These are phyloP conservation scores for Leptopterna dolabrata DNA, from an alignment of 2,888 invertebrate genomes.

Conservation along the genomic window DNA sequence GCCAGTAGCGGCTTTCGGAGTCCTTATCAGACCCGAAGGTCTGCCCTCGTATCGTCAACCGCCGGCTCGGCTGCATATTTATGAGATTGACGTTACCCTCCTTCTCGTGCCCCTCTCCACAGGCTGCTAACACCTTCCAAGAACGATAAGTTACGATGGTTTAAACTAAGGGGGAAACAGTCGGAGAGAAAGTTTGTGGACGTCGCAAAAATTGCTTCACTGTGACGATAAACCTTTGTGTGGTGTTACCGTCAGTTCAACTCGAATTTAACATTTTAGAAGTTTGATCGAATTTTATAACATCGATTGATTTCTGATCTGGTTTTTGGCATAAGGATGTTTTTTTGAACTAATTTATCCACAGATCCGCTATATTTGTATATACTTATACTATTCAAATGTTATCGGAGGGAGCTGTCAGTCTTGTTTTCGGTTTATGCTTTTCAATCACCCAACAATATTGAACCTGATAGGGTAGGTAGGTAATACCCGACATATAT, in stretches of 20 bases:
- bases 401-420: too few species aligned
- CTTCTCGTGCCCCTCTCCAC: background rate
- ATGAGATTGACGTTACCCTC: conserved; percentile 1
- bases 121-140: background rate
- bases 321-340: too few species aligned
- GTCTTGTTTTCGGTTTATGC: too few species aligned
- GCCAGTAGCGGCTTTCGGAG: background rate
- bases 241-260: background rate
- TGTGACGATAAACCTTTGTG: background rate
- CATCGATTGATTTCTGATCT: too few species aligned
- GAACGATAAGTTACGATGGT: background rate
- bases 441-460: too few species aligned
- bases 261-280: too few species aligned
- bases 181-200: background rate
- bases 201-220: background rate
- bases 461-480: too few species aligned
- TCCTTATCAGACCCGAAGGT: background rate
- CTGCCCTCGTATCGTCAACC: conserved; percentile 18
- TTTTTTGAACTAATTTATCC: too few species aligned
- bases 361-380: too few species aligned
- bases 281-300: too few species aligned
- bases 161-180: background rate
- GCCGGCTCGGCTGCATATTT: conserved; percentile 1
- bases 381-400: too few species aligned
- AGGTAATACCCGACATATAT: too few species aligned